Base-by-base conservation (phyloP, 2,888 invertebrate genomes). In the Drosophila fulvimacula region DNA sequence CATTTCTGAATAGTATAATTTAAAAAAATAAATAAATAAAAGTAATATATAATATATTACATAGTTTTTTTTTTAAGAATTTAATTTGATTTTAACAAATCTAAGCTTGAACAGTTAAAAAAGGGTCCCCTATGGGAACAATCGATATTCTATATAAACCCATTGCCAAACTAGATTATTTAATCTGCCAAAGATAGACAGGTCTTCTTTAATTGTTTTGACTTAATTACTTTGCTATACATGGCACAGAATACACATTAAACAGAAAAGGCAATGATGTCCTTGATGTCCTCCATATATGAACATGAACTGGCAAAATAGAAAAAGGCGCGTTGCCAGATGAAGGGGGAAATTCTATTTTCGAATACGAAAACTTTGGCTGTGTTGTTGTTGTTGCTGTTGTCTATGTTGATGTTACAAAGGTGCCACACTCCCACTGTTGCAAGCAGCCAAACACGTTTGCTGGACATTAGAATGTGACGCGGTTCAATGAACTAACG, bases 371-470 rank as follows among this genome's bases (percentile, higher is more conserved):
- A 46, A 27, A n/a, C n/a, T n/a, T n/a, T n/a, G n/a, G 30, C 4
- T 63, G 66, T 52, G 10, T 17, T 72, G 24, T 5, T 27, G 30
- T 36, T 49, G 57, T 9, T 56, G 17, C 11, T 60, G 49, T 24
- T 49, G 59, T 56, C 32, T 49, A 15, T 57, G 38, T 13, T 36
- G 57, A 7, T 56, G 62, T 41, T 38, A 51, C 52, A 7, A 19
- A 59, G 44, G 42, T 27, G 36, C 34, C 46, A 49, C 52, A 63
- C 61, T 41, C 72, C 59, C 79, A 76, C 69, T 63, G 69, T 55
- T 70, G 67, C 58, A 68, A 83, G 86, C 70, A 66, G 79, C 69
- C 75, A 83, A 83, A 83, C 83, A 87, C 84, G 87, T 83, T 83
- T 86, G 76, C 75, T 75, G 71, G 75, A 74, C 77, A 83, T 83